phyloP scores from a whole-genome alignment of 2,797 vertebrate genomes.

The Syngnathus acus region DNA sequence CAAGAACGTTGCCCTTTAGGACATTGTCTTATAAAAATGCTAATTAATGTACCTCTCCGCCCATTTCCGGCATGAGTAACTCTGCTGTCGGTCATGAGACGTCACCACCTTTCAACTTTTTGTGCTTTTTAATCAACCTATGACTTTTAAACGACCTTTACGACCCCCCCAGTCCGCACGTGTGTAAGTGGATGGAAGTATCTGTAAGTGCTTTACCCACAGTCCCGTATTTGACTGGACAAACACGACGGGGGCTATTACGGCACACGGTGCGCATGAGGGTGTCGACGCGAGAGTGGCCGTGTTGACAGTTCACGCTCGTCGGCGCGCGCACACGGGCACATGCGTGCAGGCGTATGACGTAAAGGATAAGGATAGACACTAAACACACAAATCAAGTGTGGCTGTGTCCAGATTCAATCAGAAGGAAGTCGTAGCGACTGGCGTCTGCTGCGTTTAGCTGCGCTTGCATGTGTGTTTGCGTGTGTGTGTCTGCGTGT shows the following conservation, averaged over 20 bases:
- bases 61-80: slow-evolving; percentile 10
- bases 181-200: slow-evolving; percentile 22
- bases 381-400: slow-evolving; percentile 1
- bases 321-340: background rate
- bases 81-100: slow-evolving; percentile 5
- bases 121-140: background rate
- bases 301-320: slow-evolving; percentile 62
- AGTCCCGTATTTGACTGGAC: slow-evolving; percentile 52
- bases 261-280: slow-evolving; percentile 40
- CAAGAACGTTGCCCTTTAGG: slow-evolving; percentile 17
- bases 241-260: slow-evolving; percentile 58
- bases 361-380: slow-evolving; percentile 36
- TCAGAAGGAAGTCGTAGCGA: slow-evolving; percentile 29
- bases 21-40: slow-evolving; percentile 21
- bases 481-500: slow-evolving; percentile 12
- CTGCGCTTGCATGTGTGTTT: background rate
- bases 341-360: slow-evolving; percentile 19
- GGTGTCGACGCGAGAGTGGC: slow-evolving; percentile 54
- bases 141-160: slow-evolving; percentile 4
- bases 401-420: slow-evolving; percentile 35
- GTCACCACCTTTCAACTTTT: background rate
- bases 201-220: slow-evolving; percentile 19
- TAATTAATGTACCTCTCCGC: slow-evolving; percentile 30
- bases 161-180: background rate
- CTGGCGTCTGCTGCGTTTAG: slow-evolving; percentile 46